Base-by-base conservation (phyloP, 64 coral and sea anemone species). In the Montipora efflorescens region DNA sequence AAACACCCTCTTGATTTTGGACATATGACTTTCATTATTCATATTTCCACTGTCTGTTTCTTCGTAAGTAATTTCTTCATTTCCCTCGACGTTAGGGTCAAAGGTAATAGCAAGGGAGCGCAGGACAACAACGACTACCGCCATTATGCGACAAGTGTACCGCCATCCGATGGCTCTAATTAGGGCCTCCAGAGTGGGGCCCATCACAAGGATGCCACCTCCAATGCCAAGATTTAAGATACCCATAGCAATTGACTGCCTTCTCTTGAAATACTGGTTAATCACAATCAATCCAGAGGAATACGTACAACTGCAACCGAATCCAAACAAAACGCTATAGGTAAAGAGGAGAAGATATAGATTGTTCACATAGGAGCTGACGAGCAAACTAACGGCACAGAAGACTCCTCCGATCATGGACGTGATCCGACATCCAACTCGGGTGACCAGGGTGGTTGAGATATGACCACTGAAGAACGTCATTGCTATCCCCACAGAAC, bases 301-400 rank as follows among this genome's bases (percentile, higher is more conserved):
- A 49, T 51, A 89, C 5, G 89, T 87, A 77, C 67, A 94, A 45
- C 92, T 89, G 21, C 52, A 75, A 8, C 92, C 92, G 49, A 94
- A 36, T 51, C 92, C 87, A 75, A 74, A 83, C 23, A 89, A 4
- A 15, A 89, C 1, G 61, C 92, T 94, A 25, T 83, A 94, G 28
- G 92, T 89, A 7, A 94, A 49, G 52, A 73, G 89, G 66, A 94
- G 62, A 25, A 82, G 48, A 9, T 74, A 71, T n/a, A 71, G 4
- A 5, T 71, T 71, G 5, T 71, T 14, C 10, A 71, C 68, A 71
- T 21, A 71, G 68, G 68, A 71, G 68, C 68, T 71, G 20, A 14
- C 68, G 5, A 14, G 10, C 5, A 71, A 71, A 8, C 68, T 71
- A 5, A 71, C 5, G 3, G 20, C 68, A 71, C 68, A 22, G 20